A percentile compares a stretch with the other conserved stretches of the same genome.
Conservation (phyloP, 2,113 vertebrate genomes). For the Lophius piscatorius region DNA sequence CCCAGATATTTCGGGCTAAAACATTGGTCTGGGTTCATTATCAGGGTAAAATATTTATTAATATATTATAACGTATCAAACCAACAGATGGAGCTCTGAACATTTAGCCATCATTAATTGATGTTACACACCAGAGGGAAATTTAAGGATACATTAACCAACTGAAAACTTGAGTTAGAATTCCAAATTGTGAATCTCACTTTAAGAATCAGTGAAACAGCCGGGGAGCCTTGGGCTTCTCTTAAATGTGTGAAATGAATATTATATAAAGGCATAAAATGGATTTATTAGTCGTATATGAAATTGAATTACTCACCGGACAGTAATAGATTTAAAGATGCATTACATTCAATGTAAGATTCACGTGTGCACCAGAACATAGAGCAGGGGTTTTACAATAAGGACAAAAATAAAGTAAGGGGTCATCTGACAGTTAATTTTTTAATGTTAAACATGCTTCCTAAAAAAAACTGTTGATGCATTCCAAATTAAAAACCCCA, state of each 20-base stretch:
- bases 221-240: constrained; percentile 50
- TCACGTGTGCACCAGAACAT: constrained; percentile 23
- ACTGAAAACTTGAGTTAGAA: constrained; percentile 52
- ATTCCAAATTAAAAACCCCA: constrained; percentile 68
- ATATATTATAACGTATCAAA: not conserved
- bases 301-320: constrained; percentile 53
- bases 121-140: constrained; percentile 52
- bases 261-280: constrained; percentile 60
- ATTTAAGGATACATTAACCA: constrained; percentile 52
- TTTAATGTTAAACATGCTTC: constrained; percentile 48
- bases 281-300: constrained; percentile 49
- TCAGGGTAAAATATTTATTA: constrained; percentile 2
- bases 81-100: constrained; percentile 6
- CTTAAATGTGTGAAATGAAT: constrained; percentile 65
- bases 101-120: constrained; percentile 59
- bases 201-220: constrained; percentile 35
- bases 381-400: constrained; percentile 9
- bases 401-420: constrained; percentile 28
- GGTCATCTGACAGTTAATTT: constrained; percentile 12
- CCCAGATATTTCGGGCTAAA: not conserved
- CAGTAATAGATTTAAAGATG: constrained; percentile 41
- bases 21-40: not conserved
- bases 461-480: constrained; percentile 66
- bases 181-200: constrained; percentile 44
- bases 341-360: constrained; percentile 16